A percentile compares a stretch with the other conserved stretches of the same genome.
Conservation (phyloP, 1,140 invertebrate species). For the Odontomachus brunneus region DNA sequence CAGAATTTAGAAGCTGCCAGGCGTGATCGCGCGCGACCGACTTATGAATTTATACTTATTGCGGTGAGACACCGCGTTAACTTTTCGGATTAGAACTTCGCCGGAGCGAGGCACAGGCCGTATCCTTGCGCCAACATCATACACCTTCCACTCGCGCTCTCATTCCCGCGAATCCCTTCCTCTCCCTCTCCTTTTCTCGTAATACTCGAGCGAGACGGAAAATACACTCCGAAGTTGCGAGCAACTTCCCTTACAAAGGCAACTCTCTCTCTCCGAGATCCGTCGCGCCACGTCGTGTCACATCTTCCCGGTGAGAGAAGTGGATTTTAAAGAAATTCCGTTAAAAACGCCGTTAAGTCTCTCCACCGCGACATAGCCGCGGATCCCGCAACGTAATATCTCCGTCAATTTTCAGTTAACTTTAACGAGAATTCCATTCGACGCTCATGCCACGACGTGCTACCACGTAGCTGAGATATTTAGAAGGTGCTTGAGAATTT, state of each 20-base stretch:
- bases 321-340: constrained; percentile 1
- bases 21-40: background rate
- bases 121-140: background rate
- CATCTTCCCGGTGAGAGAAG: background rate
- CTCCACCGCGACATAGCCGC: background rate
- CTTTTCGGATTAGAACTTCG: constrained; percentile 9
- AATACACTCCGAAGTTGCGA: constrained; percentile 6
- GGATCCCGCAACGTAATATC: background rate
- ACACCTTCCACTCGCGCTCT: background rate
- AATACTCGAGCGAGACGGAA: constrained; percentile 1
- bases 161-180: background rate
- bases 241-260: background rate
- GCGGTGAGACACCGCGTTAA: background rate
- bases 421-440: constrained; percentile 12
- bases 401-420: constrained; percentile 9
- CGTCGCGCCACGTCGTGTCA: background rate
- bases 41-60: constrained; percentile 48
- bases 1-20: too few species aligned
- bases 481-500: background rate
- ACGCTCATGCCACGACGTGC: background rate
- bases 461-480: background rate
- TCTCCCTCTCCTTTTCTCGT: background rate
- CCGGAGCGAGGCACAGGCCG: background rate
- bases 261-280: background rate
- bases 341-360: constrained; percentile 17